Evolutionary conservation across 92 coral and sea anemone species (phyloP), one percentile per base, ranked within the genome.

Genomic region (Phymanthus crucifer): DNA sequence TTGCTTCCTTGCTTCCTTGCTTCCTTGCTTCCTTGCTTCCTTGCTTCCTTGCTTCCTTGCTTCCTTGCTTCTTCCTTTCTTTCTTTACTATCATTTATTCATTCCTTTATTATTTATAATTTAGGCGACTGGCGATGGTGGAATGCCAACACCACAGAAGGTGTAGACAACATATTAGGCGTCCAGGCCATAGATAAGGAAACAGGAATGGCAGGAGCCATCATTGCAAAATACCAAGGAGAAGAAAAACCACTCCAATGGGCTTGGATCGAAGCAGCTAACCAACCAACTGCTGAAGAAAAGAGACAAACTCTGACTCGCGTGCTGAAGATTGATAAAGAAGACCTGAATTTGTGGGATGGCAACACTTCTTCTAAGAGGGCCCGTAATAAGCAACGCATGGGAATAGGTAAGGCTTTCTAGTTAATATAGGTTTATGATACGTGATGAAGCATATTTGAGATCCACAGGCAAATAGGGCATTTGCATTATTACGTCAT

Each of bases 61-160:
- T 1, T 45, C 16, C 16, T 45, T 43, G 5, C 13, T 43, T 43
- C 13, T 43, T 43, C 13, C 48, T 43, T 43, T 43, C 48, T 43
- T 43, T 43, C 13, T 48, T 48, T 4, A 9, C 3, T 66, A 0
- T 24, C 17, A 2, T 9, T 34, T 37, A 17, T 71, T 40, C 11
- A 0, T 45, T 1, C 16, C 50, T 45, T 1, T 45, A 0, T 45
- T 45, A 45, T 50, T 13, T 6, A 1, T 50, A 14, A 1, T 0
- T 1, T 24, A 75, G 79, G 79, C 3, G 40, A 75, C 45, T 31
- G 80, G 73, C 71, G 40, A 43, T 82, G 80, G 79, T 82, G 85
- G 85, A 73, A 82, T 18, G 85, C 85, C 23, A 72, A 67, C 6
- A 82, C 85, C 8, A 64, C 73, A 24, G 85, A 82, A 58, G 85